Evolutionary conservation across 2,888 invertebrate species (phyloP), one percentile per base, ranked within the genome.

Genomic region (Agriopis aurantiaria): DNA sequence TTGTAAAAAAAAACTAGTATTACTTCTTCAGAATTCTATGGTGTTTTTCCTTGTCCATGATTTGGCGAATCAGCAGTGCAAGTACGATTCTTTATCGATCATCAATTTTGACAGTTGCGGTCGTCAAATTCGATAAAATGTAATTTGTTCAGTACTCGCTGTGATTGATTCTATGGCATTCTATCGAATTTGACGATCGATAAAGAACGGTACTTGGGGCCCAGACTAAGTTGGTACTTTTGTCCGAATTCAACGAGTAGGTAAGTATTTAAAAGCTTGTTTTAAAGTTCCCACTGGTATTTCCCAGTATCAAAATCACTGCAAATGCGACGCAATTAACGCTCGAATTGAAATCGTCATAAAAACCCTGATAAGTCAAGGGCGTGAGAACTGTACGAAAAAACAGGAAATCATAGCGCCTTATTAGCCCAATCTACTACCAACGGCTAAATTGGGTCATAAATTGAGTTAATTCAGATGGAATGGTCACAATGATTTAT

Each of bases 331-430:
- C 53, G 53, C n/a, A 62, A 62, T 62, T 62, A 45, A n/a, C 46
- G 33, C 53, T 53, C 45, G 11, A 45, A 46, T 33, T 57, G 14
- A 48, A 51, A 49, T 61, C 55, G 57, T 62, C n/a, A 51, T 63
- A 59, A 66, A n/a, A 55, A 52, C 56, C 49, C 58, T 40, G 12
- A 46, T 67, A 66, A 59, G 63, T 71, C 70, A 71, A 71, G 70
- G 70, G 62, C 70, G 70, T 66, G 70, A 63, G 66, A 71, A 71
- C 58, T 45, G 33, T 58, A 12, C 14, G 46, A 41, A 41, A 48
- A n/a, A 67, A 62, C 70, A 67, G 70, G 70, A 71, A 71, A 71
- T 66, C 62, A 58, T 66, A 62, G 65, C 58, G 43, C 17, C 65
- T 58, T 60, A 59, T 63, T 68, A 59, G 64, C 48, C 55, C 55